These are phyloP conservation scores for Schizopygopsis malacanthus DNA, from an alignment of 2,797 vertebrate genomes.

Conservation along the genomic window DNA sequence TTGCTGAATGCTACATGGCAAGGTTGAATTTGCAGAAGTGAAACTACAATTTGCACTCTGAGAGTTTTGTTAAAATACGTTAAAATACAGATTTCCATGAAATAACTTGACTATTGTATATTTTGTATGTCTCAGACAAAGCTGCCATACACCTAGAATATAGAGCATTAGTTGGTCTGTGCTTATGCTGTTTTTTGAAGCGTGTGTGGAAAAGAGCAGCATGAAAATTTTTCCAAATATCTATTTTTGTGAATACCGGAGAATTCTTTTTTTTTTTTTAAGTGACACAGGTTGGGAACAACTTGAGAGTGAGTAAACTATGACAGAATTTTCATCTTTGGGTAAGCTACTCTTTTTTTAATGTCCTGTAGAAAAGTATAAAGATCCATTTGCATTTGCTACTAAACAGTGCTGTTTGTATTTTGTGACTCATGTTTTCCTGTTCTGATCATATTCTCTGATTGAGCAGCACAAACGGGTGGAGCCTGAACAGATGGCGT, in stretches of 20 bases:
- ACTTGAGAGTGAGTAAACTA: not conserved
- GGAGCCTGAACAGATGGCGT: constrained; percentile 86
- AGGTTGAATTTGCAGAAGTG: not conserved
- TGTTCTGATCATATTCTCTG: constrained; percentile 17
- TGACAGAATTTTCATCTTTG: not conserved
- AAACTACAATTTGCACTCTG: not conserved
- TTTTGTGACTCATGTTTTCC: not conserved
- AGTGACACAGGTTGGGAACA: not conserved
- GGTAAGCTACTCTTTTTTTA: not conserved
- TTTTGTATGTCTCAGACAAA: not conserved
- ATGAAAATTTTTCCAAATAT: not conserved
- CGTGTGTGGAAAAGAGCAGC: constrained; percentile 1
- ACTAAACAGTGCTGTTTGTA: not conserved
- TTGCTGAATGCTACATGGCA: not conserved
- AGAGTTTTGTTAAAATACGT: not conserved
- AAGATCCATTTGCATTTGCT: not conserved
- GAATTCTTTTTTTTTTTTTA: no score
- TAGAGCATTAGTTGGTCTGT: not conserved
- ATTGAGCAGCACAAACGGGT: constrained; percentile 82
- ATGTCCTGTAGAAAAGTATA: not conserved
- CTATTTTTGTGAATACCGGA: not conserved
- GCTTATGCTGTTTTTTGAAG: not conserved
- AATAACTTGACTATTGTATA: not conserved
- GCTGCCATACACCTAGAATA: not conserved
- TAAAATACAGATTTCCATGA: not conserved